A percentile compares a stretch with the other conserved stretches of the same genome.
Evolutionary conservation across 2,888 invertebrate genomes (phyloP).

Genomic region (Diabrotica balteata): DNA sequence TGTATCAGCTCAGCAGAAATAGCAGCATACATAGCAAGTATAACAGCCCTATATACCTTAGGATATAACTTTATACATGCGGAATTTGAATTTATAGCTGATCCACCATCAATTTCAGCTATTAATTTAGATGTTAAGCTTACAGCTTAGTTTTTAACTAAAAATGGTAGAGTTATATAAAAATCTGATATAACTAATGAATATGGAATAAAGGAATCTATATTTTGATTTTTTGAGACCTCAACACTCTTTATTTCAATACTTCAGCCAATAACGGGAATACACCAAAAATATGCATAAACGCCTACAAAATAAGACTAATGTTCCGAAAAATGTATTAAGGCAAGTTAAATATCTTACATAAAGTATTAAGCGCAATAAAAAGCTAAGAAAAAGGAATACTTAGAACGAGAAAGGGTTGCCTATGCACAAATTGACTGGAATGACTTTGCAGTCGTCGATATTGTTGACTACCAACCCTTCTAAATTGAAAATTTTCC

Average conservation of each 20-base stretch:
- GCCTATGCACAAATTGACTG: conserved; percentile 99
- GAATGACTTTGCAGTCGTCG: conserved; percentile 99
- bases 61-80: conserved; percentile 89
- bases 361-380: too few species aligned
- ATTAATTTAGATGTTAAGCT: conserved; percentile 96
- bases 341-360: too few species aligned
- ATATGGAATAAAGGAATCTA: conserved; percentile 95
- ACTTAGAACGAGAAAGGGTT: too few species aligned
- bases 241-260: conserved; percentile 97
- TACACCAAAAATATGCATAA: too few species aligned
- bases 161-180: conserved; percentile 99
- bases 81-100: conserved; percentile 94
- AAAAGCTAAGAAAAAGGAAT: too few species aligned
- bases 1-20: conserved; percentile 82
- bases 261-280: conserved; percentile 96
- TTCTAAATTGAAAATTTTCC: conserved; percentile 96
- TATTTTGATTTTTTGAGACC: conserved; percentile 99
- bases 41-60: conserved; percentile 88
- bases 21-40: conserved; percentile 86
- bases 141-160: conserved; percentile 98
- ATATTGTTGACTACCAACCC: conserved; percentile 98
- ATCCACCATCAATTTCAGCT: conserved; percentile 98
- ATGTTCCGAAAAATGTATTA: too few species aligned
- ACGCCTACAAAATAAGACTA: too few species aligned
- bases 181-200: conserved; percentile 97